Percentiles rank a stretch among this genome's conserved stretches.
phyloP scores from a whole-genome alignment of 2,113 vertebrate species.

The pig (Sus scrofa) region T2T-Sscrofa CM000823.6:13679001-13679500 shows the following conservation, averaged over 20 bases:
- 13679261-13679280: not conserved
- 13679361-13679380: too few relatives aligned
- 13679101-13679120: not conserved
- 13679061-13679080: not conserved
- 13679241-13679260: not conserved
- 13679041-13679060: too few relatives aligned
- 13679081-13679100: too few relatives aligned
- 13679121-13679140: not conserved
- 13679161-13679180: not conserved
- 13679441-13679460: not conserved
- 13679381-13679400: not conserved
- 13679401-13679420: not conserved
- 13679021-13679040: too few relatives aligned
- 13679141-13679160: not conserved
- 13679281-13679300: not conserved
- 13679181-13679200: not conserved
- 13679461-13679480: not conserved
- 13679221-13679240: not conserved
- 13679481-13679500: not conserved
- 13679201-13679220: not conserved
- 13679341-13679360: not conserved
- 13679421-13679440: not conserved
- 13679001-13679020: slow-evolving; percentile 2
- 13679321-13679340: not conserved
- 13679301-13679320: not conserved